Evolutionary conservation across 2,113 vertebrate species (phyloP).

Genomic region (pig (Sus scrofa)): T2T-Sscrofa CM000816.6:1829001-1829500

Average conservation of each 20-base stretch:
- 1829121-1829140: neutral
- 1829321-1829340: neutral
- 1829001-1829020: too few relatives aligned
- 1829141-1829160: neutral
- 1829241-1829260: neutral
- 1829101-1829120: too few relatives aligned
- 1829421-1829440: neutral
- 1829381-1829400: neutral
- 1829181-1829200: neutral
- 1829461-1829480: neutral
- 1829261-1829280: too few relatives aligned
- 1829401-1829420: neutral
- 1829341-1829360: neutral
- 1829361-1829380: neutral
- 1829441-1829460: neutral
- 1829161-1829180: neutral
- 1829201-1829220: neutral
- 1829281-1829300: accelerated
- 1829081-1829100: neutral
- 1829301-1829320: neutral
- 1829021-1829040: accelerated
- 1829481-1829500: neutral
- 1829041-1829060: accelerated
- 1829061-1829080: too few relatives aligned
- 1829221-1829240: neutral